Evolutionary conservation across 1,140 invertebrate species (phyloP).

Genomic region (Drosophila burlai): DNA sequence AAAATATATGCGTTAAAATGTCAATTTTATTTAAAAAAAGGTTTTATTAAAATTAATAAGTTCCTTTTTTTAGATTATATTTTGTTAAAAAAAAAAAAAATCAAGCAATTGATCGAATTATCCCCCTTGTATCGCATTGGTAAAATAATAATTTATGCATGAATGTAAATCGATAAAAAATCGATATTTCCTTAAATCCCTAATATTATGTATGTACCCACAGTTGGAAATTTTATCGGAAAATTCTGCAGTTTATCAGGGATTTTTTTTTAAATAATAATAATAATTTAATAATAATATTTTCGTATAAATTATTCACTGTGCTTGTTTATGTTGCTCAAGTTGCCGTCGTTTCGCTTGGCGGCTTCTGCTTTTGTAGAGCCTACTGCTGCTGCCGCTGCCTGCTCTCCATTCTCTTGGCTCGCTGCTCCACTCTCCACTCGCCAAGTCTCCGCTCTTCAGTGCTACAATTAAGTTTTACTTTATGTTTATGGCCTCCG

Average conservation of each 20-base stretch:
- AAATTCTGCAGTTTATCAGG: neutral
- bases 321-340: conserved; percentile 58
- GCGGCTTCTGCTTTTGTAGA: conserved; percentile 70
- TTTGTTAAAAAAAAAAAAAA: no score
- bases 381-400: conserved; percentile 15
- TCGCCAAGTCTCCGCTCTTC: conserved; percentile 51
- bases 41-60: no score
- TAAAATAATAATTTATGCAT: no score
- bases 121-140: no score
- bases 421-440: conserved; percentile 39
- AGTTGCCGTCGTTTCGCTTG: conserved; percentile 69
- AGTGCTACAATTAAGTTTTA: conserved; percentile 82
- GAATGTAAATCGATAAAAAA: no score
- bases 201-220: no score
- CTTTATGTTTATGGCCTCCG: conserved; percentile 79
- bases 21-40: no score
- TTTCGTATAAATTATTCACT: conserved; percentile 18
- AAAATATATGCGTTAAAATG: no score
- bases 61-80: no score
- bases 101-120: no score
- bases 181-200: no score
- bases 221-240: neutral
- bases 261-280: neutral
- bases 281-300: neutral
- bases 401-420: conserved; percentile 39